Conservation (phyloP, 2,888 invertebrate species). For the Mythimna pallens region DNA sequence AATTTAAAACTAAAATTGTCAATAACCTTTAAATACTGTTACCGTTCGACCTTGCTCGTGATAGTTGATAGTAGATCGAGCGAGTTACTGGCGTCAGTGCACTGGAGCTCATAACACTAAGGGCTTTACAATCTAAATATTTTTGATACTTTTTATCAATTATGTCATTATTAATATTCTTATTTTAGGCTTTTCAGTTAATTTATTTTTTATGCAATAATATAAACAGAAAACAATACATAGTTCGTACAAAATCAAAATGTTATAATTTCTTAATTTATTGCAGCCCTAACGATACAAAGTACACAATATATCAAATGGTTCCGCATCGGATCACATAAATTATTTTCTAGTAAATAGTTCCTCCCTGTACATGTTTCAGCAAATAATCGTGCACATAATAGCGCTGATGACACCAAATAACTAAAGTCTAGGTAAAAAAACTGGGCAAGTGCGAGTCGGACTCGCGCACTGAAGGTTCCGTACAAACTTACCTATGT, state of each 20-base stretch:
- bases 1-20: slow-evolving; percentile 36
- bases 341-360: slow-evolving; percentile 17
- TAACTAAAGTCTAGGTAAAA: slow-evolving; percentile 14
- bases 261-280: neutral
- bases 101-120: slow-evolving; percentile 9
- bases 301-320: slow-evolving; percentile 14
- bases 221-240: neutral
- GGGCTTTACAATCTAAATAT: neutral
- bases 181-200: neutral
- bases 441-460: neutral
- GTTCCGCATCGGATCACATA: slow-evolving; percentile 38
- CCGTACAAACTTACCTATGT: too few relatives aligned
- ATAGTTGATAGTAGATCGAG: slow-evolving; percentile 36
- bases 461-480: too few relatives aligned
- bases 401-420: slow-evolving; percentile 3
- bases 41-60: slow-evolving; percentile 41
- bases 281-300: neutral
- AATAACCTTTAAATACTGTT: slow-evolving; percentile 44
- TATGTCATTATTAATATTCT: neutral
- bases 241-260: neutral
- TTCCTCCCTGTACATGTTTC: slow-evolving; percentile 15
- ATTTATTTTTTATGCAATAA: too few relatives aligned
- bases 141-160: neutral
- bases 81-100: slow-evolving; percentile 26
- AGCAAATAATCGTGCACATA: neutral